Conservation (phyloP, 2,888 invertebrate genomes). For the Ypsolopha sequella region DNA sequence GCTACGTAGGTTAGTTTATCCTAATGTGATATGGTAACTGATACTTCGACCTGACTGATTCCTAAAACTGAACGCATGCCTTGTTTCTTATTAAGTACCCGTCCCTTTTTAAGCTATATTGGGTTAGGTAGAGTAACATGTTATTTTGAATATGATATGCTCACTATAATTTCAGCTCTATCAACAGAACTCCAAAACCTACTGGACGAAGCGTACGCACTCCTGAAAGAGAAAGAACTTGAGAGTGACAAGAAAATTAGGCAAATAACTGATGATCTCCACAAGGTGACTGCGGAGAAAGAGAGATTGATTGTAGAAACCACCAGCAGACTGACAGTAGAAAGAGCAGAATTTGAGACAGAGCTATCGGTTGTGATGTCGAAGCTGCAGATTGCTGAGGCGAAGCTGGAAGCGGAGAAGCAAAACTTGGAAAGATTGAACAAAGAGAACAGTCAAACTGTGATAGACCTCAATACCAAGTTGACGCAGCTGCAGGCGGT, state of each 20-base stretch:
- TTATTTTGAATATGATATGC: too few species aligned
- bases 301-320: constrained; percentile 62
- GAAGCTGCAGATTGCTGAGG: constrained; percentile 65
- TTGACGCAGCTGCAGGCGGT: constrained; percentile 57
- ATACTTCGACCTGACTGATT: too few species aligned
- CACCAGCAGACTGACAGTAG: constrained; percentile 76
- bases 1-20: too few species aligned
- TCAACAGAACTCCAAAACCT: constrained; percentile 62
- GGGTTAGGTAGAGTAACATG: too few species aligned
- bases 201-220: constrained; percentile 62
- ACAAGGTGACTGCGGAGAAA: constrained; percentile 57
- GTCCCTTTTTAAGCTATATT: too few species aligned
- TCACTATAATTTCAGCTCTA: constrained; percentile 37
- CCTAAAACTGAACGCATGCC: too few species aligned
- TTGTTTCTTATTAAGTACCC: too few species aligned
- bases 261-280: constrained; percentile 60
- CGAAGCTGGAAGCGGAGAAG: constrained; percentile 56
- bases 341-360: constrained; percentile 72
- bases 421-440: constrained; percentile 57
- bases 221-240: constrained; percentile 61
- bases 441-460: constrained; percentile 57
- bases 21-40: too few species aligned
- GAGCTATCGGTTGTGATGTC: constrained; percentile 67
- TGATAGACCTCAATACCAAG: constrained; percentile 58
- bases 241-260: constrained; percentile 64